Evolutionary conservation across 2,797 vertebrate species (phyloP), one percentile per base, ranked within the genome.

Genomic region (Gallinago solitaria): DNA sequence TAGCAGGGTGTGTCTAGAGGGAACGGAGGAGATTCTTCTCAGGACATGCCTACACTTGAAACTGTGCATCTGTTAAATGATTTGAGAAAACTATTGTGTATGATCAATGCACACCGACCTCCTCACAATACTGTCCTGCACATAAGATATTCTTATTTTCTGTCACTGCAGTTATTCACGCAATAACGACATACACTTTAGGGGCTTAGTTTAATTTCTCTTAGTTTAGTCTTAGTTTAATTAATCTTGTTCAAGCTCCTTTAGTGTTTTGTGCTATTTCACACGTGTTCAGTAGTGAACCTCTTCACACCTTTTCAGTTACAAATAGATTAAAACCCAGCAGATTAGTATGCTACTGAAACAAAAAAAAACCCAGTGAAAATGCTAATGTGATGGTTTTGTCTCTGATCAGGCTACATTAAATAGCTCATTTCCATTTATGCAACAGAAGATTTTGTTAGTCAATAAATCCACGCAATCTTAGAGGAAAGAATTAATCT

Each of bases 1-100:
- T 94, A 90, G 83, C 78, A 91, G 96, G 96, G 94, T 95, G 96
- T 96, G 96, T 94, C 94, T 80, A 54, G 56, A 85, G 93, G 91
- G 95, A 97, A 94, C 15, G 94, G 65, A 73, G 83, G 86, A 96
- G 95, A 94, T 94, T 96, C 91, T 95, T 93, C 86, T 74, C 45
- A 20, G 81, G 90, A 93, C 90, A 24, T 96, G 96, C 37, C 93
- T 82, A 30, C 78, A 78, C 96, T 96, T 93, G 96, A 94, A 94
- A 87, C 71, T 64, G 14, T 83, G 87, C 64, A 93, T 89, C 90
- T 80, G 71, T 75, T 77, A 93, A 94, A 85, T 51, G 39, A 78
- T 78, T 64, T 85, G 89, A 70, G 90, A 94, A 95, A 84, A 10
- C 48, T 39, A 57, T 51, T 71, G 91, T 71, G 90, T 80, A 41